These are phyloP conservation scores for Stegana nigrithorax DNA, from an alignment of 2,888 invertebrate species.

Conservation along the genomic window DNA sequence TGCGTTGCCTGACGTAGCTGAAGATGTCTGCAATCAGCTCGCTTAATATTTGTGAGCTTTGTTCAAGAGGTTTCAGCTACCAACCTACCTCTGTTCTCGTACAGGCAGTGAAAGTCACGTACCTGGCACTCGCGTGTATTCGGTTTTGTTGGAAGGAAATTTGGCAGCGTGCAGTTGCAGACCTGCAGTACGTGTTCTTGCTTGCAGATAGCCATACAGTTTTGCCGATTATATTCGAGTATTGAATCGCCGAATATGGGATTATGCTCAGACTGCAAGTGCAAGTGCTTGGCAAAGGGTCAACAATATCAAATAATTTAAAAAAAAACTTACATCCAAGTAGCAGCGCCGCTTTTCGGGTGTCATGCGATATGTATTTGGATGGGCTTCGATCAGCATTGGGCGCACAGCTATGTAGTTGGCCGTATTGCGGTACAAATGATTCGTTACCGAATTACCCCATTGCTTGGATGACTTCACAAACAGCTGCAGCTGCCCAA, in stretches of 20 bases:
- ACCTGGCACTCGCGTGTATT: slow-evolving; percentile 45
- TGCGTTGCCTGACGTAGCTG: slow-evolving; percentile 37
- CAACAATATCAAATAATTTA: too few species aligned
- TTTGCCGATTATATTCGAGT: slow-evolving; percentile 49
- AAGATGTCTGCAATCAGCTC: slow-evolving; percentile 50
- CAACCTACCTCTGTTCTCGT: slow-evolving; percentile 42
- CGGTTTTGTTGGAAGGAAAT: slow-evolving; percentile 45
- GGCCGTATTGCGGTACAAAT: slow-evolving; percentile 47
- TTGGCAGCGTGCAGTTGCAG: slow-evolving; percentile 60
- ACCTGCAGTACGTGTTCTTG: slow-evolving; percentile 43
- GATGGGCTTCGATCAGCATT: slow-evolving; percentile 40
- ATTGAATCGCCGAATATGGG: slow-evolving; percentile 26
- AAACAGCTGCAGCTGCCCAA: slow-evolving; percentile 41
- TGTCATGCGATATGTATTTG: slow-evolving; percentile 39
- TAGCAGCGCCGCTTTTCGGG: slow-evolving; percentile 49
- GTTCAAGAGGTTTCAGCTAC: too few species aligned
- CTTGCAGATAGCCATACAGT: slow-evolving; percentile 57
- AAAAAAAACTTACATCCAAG: slow-evolving; percentile 51
- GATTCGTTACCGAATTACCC: slow-evolving; percentile 40
- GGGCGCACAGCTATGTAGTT: slow-evolving; percentile 55
- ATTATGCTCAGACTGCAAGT: slow-evolving; percentile 47
- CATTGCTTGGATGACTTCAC: slow-evolving; percentile 53
- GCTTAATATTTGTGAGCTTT: too few species aligned
- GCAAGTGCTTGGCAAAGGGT: too few species aligned
- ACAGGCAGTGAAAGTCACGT: slow-evolving; percentile 55